These are phyloP conservation scores for Ectemnius cavifrons DNA, from an alignment of 2,888 invertebrate species.

Conservation along the genomic window DNA sequence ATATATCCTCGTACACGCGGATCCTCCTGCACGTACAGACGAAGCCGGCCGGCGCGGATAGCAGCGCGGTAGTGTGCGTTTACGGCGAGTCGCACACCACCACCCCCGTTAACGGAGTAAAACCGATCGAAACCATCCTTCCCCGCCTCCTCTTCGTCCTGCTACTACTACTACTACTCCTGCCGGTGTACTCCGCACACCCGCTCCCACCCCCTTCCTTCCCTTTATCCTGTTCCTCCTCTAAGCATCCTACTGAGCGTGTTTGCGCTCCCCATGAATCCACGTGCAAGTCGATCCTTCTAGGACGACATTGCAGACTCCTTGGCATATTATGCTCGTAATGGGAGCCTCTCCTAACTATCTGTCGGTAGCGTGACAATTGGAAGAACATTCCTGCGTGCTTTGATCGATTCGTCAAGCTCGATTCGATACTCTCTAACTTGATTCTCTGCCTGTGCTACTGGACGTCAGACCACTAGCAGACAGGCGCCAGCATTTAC, in stretches of 20 bases:
- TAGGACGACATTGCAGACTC: not conserved
- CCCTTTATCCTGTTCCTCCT: not conserved
- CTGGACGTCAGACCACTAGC: slow-evolving; percentile 36
- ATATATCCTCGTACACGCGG: slow-evolving; percentile 46
- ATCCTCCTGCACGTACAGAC: slow-evolving; percentile 26
- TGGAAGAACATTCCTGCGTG: slow-evolving; percentile 36
- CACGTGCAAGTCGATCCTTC: not conserved
- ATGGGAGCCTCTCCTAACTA: slow-evolving; percentile 46
- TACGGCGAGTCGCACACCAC: slow-evolving; percentile 11
- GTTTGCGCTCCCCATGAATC: not conserved
- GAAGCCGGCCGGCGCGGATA: not conserved
- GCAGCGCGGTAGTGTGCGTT: not conserved
- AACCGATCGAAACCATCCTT: slow-evolving; percentile 39
- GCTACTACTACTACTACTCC: slow-evolving; percentile 7
- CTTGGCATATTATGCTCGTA: not conserved
- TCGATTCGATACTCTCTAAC: not conserved
- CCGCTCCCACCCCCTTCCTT: not conserved
- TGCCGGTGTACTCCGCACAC: not conserved
- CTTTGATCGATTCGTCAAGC: slow-evolving; percentile 54
- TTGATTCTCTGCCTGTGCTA: slow-evolving; percentile 31
- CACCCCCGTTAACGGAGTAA: slow-evolving; percentile 16
- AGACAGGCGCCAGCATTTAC: slow-evolving; percentile 55
- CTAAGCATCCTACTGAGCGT: not conserved
- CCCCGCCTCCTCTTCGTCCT: not conserved
- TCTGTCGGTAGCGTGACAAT: slow-evolving; percentile 15